phyloP scores from a whole-genome alignment of 2,113 vertebrate species.

The Struthidea cinerea region DNA sequence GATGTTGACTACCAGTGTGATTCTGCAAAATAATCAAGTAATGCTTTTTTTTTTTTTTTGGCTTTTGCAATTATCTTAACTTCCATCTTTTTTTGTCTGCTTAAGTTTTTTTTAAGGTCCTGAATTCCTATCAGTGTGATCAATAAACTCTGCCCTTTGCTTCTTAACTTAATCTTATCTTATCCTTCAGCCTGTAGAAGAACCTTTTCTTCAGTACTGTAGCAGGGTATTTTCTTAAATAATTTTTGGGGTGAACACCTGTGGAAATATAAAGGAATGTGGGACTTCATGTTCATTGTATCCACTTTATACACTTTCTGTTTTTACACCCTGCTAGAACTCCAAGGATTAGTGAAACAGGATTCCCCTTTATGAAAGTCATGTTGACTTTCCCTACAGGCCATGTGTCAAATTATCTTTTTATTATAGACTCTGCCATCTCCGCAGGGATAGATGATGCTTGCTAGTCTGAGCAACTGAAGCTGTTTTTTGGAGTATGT shows the following conservation, averaged over 20 bases:
- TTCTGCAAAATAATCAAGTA: background rate
- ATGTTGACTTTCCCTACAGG: background rate
- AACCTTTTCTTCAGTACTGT: background rate
- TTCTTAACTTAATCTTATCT: background rate
- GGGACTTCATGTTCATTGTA: background rate
- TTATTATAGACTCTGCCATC: background rate
- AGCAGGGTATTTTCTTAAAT: background rate
- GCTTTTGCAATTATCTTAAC: background rate
- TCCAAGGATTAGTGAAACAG: background rate
- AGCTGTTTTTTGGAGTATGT: background rate
- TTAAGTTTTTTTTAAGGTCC: background rate
- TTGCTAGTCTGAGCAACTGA: background rate
- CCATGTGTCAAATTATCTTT: background rate
- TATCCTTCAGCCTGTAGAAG: background rate
- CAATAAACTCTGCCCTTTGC: background rate
- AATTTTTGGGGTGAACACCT: background rate
- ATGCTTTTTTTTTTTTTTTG: background rate
- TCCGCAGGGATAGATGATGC: background rate
- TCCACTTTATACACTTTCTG: background rate
- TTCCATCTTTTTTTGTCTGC: background rate
- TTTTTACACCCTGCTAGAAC: background rate
- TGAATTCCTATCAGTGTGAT: background rate
- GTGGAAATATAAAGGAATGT: background rate
- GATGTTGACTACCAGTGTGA: background rate
- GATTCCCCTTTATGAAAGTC: background rate